These are phyloP conservation scores for Holocentrus rufus DNA, from an alignment of 2,797 vertebrate genomes.

Conservation along the genomic window DNA sequence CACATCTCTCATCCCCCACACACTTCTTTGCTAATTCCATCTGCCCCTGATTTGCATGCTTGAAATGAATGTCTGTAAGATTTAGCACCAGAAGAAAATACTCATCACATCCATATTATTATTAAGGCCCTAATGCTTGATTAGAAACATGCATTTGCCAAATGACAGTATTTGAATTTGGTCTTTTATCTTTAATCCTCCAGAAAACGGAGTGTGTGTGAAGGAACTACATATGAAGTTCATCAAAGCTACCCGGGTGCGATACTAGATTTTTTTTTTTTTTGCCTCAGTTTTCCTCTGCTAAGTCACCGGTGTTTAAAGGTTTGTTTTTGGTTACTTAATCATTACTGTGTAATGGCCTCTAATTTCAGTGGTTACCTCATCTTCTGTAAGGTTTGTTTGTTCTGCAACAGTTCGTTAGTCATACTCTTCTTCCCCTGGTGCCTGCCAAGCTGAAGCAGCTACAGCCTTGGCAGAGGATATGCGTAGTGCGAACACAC, in stretches of 20 bases:
- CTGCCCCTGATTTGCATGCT: slow-evolving; percentile 77
- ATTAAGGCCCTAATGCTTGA: slow-evolving; percentile 73
- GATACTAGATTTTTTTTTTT: neutral
- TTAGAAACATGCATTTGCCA: slow-evolving; percentile 70
- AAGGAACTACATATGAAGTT: slow-evolving; percentile 32
- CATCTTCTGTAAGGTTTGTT: neutral
- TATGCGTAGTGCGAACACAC: neutral
- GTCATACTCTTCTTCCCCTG: slow-evolving; percentile 4
- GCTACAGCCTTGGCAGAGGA: neutral
- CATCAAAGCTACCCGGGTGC: slow-evolving; percentile 18
- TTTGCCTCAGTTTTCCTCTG: neutral
- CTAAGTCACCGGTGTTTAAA: neutral
- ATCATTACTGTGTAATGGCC: no score
- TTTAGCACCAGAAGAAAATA: slow-evolving; percentile 63
- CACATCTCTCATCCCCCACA: slow-evolving; percentile 70
- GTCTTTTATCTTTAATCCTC: slow-evolving; percentile 76
- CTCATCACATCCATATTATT: slow-evolving; percentile 69
- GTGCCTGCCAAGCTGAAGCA: neutral
- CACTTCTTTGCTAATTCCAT: slow-evolving; percentile 75
- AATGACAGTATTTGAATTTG: slow-evolving; percentile 66
- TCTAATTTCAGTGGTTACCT: neutral
- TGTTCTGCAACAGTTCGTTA: slow-evolving; percentile 13
- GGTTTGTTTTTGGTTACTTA: neutral
- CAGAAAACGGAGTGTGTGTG: slow-evolving; percentile 38
- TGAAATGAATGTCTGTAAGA: slow-evolving; percentile 69